phyloP scores from a whole-genome alignment of 2,888 invertebrate genomes.

The Disparrhopalites patrizii region DNA sequence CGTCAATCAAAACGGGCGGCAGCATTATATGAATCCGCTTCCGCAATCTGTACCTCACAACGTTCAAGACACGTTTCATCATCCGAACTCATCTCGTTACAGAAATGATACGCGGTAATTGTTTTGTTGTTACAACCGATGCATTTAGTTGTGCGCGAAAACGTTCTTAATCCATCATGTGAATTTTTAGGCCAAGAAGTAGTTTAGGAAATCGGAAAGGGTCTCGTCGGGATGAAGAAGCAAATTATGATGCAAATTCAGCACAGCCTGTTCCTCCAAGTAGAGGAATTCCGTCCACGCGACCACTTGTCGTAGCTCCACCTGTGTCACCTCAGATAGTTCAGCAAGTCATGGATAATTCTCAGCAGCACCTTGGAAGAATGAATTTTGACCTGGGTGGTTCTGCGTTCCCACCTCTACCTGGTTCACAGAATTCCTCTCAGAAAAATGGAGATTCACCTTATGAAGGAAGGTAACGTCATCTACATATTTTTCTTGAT shows the following conservation, averaged over 20 bases:
- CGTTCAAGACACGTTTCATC: slow-evolving; percentile 30
- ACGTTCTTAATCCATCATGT: not conserved
- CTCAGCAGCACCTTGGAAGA: slow-evolving; percentile 22
- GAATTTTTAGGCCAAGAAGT: slow-evolving; percentile 43
- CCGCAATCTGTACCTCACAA: slow-evolving; percentile 39
- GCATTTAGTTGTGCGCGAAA: no score
- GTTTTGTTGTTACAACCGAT: no score
- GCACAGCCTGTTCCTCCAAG: slow-evolving; percentile 17
- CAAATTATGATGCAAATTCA: slow-evolving; percentile 33
- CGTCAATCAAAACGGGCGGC: slow-evolving; percentile 38
- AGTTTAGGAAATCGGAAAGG: slow-evolving; percentile 40
- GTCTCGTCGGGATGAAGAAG: slow-evolving; percentile 40
- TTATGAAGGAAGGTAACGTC: slow-evolving; percentile 47
- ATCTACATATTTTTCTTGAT: no score
- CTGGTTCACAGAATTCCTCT: slow-evolving; percentile 57
- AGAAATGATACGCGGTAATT: slow-evolving; percentile 5
- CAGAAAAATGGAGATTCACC: slow-evolving; percentile 46
- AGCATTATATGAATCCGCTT: slow-evolving; percentile 36
- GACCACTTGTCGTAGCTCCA: slow-evolving; percentile 31
- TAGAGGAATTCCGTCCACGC: slow-evolving; percentile 45
- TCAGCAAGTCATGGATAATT: slow-evolving; percentile 15
- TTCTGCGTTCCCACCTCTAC: slow-evolving; percentile 74
- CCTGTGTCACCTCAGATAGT: slow-evolving; percentile 36
- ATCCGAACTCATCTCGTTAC: slow-evolving; percentile 17
- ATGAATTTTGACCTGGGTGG: slow-evolving; percentile 70